Evolutionary conservation across 2,888 invertebrate genomes (phyloP).

Genomic region (Chymomyza fuscimana): DNA sequence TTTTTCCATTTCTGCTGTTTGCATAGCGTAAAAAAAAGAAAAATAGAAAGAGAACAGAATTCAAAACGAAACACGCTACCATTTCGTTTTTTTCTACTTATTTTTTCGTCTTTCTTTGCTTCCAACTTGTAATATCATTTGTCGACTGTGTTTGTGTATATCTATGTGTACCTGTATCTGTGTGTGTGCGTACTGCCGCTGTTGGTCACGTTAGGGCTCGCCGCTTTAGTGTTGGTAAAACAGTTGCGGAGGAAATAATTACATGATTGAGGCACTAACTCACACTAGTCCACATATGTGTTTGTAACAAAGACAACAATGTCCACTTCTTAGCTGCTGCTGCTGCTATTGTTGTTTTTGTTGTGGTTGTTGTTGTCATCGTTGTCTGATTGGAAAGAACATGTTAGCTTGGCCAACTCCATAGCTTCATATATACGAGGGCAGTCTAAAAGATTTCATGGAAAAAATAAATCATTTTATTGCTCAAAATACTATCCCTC

Average conservation of each 20-base stretch:
- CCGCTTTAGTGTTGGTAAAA: constrained; percentile 52
- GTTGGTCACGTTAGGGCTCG: constrained; percentile 44
- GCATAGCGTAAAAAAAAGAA: constrained; percentile 45
- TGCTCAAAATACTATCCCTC: no score
- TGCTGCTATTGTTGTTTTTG: constrained; percentile 17
- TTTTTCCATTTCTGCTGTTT: constrained; percentile 34
- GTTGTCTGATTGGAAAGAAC: constrained; percentile 69
- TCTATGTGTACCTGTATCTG: constrained; percentile 2
- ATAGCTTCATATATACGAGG: not conserved
- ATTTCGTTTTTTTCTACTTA: constrained; percentile 25
- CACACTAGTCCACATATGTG: constrained; percentile 19
- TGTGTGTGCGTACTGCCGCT: constrained; percentile 31
- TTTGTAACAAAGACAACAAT: constrained; percentile 38
- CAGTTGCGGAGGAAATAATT: constrained; percentile 79
- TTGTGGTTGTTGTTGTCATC: constrained; percentile 32
- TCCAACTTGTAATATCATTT: constrained; percentile 55
- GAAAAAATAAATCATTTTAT: no score
- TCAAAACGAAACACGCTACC: constrained; percentile 66
- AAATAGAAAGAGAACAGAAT: constrained; percentile 46
- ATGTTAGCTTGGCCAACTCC: constrained; percentile 60
- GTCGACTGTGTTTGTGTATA: constrained; percentile 27
- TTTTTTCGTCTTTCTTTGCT: constrained; percentile 23
- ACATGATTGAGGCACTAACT: constrained; percentile 77
- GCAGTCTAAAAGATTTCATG: no score
- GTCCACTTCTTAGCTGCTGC: constrained; percentile 11